Evolutionary conservation across 2,113 vertebrate species (phyloP).

Genomic region (Lethenteron reissneri): DNA sequence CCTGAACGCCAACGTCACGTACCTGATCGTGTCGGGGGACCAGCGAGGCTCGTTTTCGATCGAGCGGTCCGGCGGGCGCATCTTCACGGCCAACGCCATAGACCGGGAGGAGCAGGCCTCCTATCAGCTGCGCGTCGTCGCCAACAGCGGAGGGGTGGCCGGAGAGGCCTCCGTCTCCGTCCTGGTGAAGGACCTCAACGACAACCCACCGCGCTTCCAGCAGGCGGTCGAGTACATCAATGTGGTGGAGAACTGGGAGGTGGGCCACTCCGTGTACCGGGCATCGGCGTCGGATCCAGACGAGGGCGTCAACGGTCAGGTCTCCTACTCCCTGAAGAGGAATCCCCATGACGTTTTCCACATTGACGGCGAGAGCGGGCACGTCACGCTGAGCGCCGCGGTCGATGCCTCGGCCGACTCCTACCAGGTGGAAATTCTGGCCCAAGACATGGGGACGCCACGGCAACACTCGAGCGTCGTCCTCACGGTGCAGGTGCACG

Average conservation of each 20-base stretch:
- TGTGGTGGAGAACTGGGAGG: constrained; percentile 80
- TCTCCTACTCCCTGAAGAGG: constrained; percentile 63
- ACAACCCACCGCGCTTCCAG: constrained; percentile 66
- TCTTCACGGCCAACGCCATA: constrained; percentile 46
- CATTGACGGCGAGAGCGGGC: constrained; percentile 48
- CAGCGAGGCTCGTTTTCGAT: constrained; percentile 59
- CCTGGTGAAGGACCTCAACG: constrained; percentile 81
- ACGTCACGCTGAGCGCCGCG: constrained; percentile 42
- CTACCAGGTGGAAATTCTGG: constrained; percentile 63
- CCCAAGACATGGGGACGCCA: constrained; percentile 63
- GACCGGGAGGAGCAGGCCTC: constrained; percentile 75
- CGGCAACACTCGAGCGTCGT: constrained; percentile 47
- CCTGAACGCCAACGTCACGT: constrained; percentile 73
- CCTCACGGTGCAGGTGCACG: constrained; percentile 65
- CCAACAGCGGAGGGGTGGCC: constrained; percentile 56
- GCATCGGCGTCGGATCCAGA: constrained; percentile 67
- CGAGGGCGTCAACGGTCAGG: constrained; percentile 57
- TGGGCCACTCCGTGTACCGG: constrained; percentile 71
- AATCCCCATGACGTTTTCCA: constrained; percentile 62
- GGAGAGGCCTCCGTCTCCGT: constrained; percentile 68
- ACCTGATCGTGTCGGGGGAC: constrained; percentile 72
- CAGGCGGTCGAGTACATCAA: constrained; percentile 58
- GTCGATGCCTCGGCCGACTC: constrained; percentile 58
- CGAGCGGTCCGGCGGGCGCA: constrained; percentile 37
- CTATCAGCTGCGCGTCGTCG: constrained; percentile 72